Evolutionary conservation across 2,888 invertebrate genomes (phyloP).

Genomic region (Synanthedon vespiformis): DNA sequence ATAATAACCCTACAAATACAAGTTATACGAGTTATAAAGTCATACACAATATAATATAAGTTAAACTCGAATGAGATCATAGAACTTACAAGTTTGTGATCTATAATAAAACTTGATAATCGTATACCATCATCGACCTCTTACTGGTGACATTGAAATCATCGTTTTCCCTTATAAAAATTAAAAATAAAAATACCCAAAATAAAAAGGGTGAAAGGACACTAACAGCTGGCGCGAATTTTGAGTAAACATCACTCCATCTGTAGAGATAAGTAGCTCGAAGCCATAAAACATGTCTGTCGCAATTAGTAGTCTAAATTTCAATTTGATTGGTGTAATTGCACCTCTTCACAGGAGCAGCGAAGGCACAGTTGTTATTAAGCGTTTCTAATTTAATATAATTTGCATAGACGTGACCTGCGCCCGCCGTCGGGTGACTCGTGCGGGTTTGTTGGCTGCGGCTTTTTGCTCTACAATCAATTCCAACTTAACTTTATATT

Average conservation of each 20-base stretch:
- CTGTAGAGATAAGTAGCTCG: conserved; percentile 28
- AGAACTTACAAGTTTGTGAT: no score
- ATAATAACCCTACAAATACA: no score
- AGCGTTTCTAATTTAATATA: conserved; percentile 69
- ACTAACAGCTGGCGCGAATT: conserved; percentile 5
- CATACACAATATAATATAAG: no score
- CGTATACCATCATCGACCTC: no score
- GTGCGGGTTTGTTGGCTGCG: conserved; percentile 9
- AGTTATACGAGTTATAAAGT: no score
- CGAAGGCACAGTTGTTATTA: conserved; percentile 65
- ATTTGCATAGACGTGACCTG: conserved; percentile 69
- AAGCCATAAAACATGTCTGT: conserved; percentile 51
- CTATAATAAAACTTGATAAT: no score
- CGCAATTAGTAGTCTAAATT: conserved; percentile 64
- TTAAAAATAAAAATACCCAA: no score
- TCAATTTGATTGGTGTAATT: conserved; percentile 69
- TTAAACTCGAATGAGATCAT: no score
- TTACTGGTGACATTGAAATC: no score
- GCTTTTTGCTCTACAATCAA: conserved; percentile 4
- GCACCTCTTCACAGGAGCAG: conserved; percentile 60
- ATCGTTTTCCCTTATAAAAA: no score
- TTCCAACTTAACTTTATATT: no score
- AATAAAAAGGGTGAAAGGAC: background rate
- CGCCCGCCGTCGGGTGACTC: conserved; percentile 4
- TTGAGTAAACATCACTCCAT: conserved; percentile 25